Conservation (phyloP, 2,888 invertebrate genomes). For the Athalia cordata region DNA sequence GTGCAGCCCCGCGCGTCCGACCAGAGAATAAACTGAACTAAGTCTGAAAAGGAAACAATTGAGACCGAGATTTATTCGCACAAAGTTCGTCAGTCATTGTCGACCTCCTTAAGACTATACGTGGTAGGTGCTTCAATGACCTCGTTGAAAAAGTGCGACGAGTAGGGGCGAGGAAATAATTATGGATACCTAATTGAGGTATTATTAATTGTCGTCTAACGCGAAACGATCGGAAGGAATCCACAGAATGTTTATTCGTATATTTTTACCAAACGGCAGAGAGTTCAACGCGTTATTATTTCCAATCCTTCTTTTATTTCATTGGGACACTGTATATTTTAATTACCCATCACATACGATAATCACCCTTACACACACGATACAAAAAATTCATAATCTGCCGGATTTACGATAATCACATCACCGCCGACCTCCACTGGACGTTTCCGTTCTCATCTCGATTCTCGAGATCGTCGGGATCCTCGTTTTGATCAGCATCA, state of each 20-base stretch:
- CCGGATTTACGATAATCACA: too few relatives aligned
- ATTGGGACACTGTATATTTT: too few relatives aligned
- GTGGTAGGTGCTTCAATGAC: background rate
- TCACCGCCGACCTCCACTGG: background rate
- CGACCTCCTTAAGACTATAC: background rate
- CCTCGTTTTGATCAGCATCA: background rate
- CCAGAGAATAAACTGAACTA: background rate
- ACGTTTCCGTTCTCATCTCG: constrained; percentile 18
- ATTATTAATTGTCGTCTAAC: too few relatives aligned
- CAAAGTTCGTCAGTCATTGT: constrained; percentile 1
- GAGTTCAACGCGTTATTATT: too few relatives aligned
- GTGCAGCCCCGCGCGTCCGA: too few relatives aligned
- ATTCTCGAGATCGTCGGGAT: background rate
- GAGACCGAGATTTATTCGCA: background rate
- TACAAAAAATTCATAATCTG: background rate
- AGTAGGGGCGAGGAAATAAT: background rate
- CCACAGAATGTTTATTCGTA: too few relatives aligned
- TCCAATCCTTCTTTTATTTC: too few relatives aligned
- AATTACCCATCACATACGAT: too few relatives aligned
- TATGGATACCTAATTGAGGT: too few relatives aligned
- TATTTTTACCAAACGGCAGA: too few relatives aligned
- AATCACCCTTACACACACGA: background rate
- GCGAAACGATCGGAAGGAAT: too few relatives aligned
- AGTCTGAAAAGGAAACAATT: background rate
- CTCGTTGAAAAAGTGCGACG: background rate